Conservation (phyloP, 2,797 vertebrate genomes). For the Notolabrus celidotus region DNA sequence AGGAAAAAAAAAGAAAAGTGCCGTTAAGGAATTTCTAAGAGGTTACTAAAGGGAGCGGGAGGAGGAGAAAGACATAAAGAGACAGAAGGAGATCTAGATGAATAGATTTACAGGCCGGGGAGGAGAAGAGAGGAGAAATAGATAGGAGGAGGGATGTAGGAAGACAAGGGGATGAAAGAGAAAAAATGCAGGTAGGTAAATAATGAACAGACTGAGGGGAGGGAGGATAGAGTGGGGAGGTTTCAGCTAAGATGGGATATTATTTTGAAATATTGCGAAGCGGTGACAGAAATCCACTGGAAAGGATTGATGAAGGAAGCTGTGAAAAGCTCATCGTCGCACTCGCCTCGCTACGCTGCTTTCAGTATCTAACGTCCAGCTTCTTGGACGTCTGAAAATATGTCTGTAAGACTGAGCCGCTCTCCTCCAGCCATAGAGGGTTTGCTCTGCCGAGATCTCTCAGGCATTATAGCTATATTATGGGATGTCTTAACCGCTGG, state of each 20-base stretch:
- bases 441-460: slow-evolving; percentile 36
- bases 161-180: slow-evolving; percentile 29
- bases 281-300: slow-evolving; percentile 13
- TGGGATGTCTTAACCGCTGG: slow-evolving; percentile 66
- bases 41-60: slow-evolving; percentile 46
- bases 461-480: slow-evolving; percentile 63
- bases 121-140: slow-evolving; percentile 22
- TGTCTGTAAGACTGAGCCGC: slow-evolving; percentile 31
- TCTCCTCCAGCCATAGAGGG: slow-evolving; percentile 32
- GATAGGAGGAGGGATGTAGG: slow-evolving; percentile 38
- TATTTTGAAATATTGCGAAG: slow-evolving; percentile 38
- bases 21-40: slow-evolving; percentile 63
- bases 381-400: slow-evolving; percentile 18
- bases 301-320: slow-evolving; percentile 41
- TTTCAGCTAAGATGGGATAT: slow-evolving; percentile 29
- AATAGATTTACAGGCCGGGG: slow-evolving; percentile 36
- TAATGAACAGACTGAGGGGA: slow-evolving; percentile 33
- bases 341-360: slow-evolving; percentile 9
- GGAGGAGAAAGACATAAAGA: slow-evolving; percentile 40
- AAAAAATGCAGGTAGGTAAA: slow-evolving; percentile 43
- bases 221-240: neutral
- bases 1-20: slow-evolving; percentile 37
- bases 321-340: neutral
- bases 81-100: slow-evolving; percentile 42
- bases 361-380: slow-evolving; percentile 29